phyloP scores from a whole-genome alignment of 2,888 invertebrate species.

The Heliconius cydno region DNA sequence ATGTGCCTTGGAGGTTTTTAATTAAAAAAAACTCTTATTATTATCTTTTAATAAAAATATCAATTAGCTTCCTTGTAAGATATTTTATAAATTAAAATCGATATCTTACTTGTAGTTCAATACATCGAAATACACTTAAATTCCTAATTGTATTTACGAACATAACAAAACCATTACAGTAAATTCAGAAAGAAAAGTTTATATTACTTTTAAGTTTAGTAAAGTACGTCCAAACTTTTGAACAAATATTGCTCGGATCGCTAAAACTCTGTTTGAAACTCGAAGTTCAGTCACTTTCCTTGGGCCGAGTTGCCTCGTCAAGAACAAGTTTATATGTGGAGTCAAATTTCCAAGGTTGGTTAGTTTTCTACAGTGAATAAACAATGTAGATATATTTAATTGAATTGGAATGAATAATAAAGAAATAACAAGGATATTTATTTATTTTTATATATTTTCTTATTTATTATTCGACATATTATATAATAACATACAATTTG shows the following conservation, averaged over 20 bases:
- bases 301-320: slow-evolving; percentile 56
- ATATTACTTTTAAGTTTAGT: slow-evolving; percentile 65
- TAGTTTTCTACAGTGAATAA: slow-evolving; percentile 27
- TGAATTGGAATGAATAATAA: neutral
- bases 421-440: neutral
- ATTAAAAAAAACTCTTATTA: neutral
- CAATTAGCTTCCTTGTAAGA: neutral
- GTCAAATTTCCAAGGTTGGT: slow-evolving; percentile 69
- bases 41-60: neutral
- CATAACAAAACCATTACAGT: slow-evolving; percentile 35
- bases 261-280: slow-evolving; percentile 67
- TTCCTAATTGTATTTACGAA: slow-evolving; percentile 13
- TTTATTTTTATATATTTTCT: neutral
- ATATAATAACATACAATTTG: neutral
- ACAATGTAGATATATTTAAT: slow-evolving; percentile 12
- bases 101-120: neutral
- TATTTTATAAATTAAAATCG: neutral
- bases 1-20: too few relatives aligned
- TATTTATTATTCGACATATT: neutral
- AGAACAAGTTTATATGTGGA: slow-evolving; percentile 61
- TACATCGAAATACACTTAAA: slow-evolving; percentile 2
- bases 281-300: slow-evolving; percentile 70
- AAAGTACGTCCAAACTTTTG: slow-evolving; percentile 52
- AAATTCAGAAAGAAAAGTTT: slow-evolving; percentile 58
- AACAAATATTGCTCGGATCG: slow-evolving; percentile 67